Percentiles rank a stretch among this genome's conserved stretches.
Conservation (phyloP, 2,113 vertebrate genomes). For the Heterotilapia buettikoferi region DNA sequence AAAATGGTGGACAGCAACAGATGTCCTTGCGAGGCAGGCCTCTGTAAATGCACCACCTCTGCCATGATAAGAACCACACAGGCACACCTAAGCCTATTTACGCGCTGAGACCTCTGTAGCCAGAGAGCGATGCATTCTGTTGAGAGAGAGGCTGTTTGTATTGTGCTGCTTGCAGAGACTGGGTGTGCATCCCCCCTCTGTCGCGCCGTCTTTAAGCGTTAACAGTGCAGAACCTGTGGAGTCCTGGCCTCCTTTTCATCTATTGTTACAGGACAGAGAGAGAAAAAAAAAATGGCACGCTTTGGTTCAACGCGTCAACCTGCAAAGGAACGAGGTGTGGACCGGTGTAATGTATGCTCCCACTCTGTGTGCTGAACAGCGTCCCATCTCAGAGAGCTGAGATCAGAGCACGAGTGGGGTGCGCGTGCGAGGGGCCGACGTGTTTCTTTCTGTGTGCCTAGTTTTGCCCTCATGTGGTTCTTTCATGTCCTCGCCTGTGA, state of each 20-base stretch:
- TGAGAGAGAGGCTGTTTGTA: neutral
- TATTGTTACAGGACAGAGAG: neutral
- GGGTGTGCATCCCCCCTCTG: neutral
- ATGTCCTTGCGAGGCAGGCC: neutral
- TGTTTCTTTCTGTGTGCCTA: neutral
- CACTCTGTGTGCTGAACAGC: conserved; percentile 1
- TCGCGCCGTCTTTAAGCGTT: neutral
- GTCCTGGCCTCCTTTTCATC: neutral
- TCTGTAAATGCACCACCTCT: neutral
- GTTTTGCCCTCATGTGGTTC: neutral
- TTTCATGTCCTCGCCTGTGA: neutral
- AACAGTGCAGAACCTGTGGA: conserved; percentile 12
- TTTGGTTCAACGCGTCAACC: neutral
- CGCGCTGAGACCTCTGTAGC: neutral
- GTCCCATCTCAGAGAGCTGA: neutral
- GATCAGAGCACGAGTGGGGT: conserved; percentile 4
- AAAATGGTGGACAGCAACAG: conserved; percentile 40
- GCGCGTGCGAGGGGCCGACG: neutral
- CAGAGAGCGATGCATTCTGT: neutral
- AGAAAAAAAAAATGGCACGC: neutral
- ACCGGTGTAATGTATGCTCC: neutral
- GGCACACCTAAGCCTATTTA: conserved; percentile 27
- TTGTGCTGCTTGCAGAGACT: neutral
- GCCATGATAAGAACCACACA: conserved; percentile 7
- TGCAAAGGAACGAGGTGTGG: neutral